phyloP scores from a whole-genome alignment of 23 tunicate species.

The Clavelina lepadiformis region DNA sequence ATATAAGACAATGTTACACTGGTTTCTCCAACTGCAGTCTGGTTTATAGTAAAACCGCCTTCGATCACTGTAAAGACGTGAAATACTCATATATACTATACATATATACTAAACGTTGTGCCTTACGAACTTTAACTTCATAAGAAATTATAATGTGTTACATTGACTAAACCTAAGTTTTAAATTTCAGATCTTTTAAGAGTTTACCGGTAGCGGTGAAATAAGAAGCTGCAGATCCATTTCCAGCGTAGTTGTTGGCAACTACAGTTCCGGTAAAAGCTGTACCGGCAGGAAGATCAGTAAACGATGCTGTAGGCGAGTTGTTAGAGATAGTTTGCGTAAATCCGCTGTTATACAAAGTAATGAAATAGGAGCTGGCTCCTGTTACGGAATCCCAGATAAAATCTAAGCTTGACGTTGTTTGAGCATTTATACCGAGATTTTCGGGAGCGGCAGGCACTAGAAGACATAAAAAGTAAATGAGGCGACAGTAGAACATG shows the following conservation, averaged over 20 bases:
- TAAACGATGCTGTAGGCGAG: not conserved
- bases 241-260: conserved; percentile 27
- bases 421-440: conserved; percentile 5
- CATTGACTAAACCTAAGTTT: no score
- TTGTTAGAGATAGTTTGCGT: no score
- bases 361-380: conserved; percentile 12
- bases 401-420: conserved; percentile 1
- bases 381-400: conserved; percentile 14
- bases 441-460: conserved; percentile 16
- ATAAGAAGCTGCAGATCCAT: conserved; percentile 7
- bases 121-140: no score
- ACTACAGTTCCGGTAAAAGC: not conserved
- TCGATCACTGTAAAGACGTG: no score
- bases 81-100: no score
- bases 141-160: no score
- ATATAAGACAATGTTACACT: no score
- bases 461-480: not conserved
- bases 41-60: no score
- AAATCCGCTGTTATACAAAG: not conserved
- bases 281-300: conserved; percentile 1
- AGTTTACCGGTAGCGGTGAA: conserved; percentile 16
- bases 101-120: no score
- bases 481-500: no score
- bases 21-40: no score
- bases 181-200: no score